Base-by-base conservation (phyloP, 1,140 invertebrate genomes). In the Diploscapter pachys region DNA sequence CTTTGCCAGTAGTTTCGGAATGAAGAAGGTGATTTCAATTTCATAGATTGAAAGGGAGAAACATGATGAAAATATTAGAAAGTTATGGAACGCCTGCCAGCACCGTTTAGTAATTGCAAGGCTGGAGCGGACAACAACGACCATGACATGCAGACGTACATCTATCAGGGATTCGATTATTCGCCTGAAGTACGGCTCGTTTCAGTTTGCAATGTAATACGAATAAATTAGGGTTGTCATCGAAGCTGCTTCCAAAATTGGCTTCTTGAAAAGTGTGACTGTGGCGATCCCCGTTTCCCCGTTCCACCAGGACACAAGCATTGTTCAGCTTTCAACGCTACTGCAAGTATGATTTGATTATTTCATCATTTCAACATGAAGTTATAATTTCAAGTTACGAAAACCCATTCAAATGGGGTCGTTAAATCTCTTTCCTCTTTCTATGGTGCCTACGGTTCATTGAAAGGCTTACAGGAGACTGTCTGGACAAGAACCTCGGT, bases 1-100 rank as follows among this genome's bases (percentile, higher is more conserved):
- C 52, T 78, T 78, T 66, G 73, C 72, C 3, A 72, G 64, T n/a
- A 73, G 71, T 54, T 78, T 78, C 54, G 77, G 77, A 72, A 77
- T 78, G 57, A 71, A 67, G 62, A 76, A 73, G 75, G 77, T 78
- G 13, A 52, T 53, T 77, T 61, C 48, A 50, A 64, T 55, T 73
- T 6, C 8, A 52, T 68, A 64, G 52, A 57, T 61, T 72, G 2
- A 48, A 72, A 31, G 4, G 57, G 57, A 59, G 57, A 11, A 11
- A 9, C 13, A 63, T 6, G 4, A 54, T 6, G 8, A 6, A 63
- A 57, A 66, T 3, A 53, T 52, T 64, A 76, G 75, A 63, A 76
- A 72, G 65, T 71, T 49, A 72, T 76, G 50, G 59, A 76, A 67
- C 50, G 75, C 53, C 51, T 76, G 48, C 63, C 75, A 3, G 62